Evolutionary conservation across 2,113 vertebrate genomes (phyloP), one percentile per base, ranked within the genome.

Genomic region (Tragelaphus buxtoni): DNA sequence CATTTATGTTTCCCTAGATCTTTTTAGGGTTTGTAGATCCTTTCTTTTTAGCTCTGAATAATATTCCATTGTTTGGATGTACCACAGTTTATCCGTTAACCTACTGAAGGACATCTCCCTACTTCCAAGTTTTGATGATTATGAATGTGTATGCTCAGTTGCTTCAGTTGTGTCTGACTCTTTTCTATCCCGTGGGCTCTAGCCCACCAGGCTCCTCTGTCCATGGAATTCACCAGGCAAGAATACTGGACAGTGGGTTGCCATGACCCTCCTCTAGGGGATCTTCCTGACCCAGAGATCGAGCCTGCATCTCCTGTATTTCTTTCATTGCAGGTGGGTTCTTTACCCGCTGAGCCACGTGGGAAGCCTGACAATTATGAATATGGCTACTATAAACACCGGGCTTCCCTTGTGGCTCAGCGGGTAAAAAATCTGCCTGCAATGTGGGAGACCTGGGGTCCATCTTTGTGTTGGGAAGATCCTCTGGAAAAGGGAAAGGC

Each of bases 371-470:
- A 24, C 12, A 12, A 61, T 61, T 61, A 61, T 26, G 35, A 72
- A 42, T 18, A 65, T n/a, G 16, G 35, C 69, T 74, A 26, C 17
- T n/a, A 26, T 51, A 81, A 53, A 69, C 2, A 56, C 24, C 5
- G 1, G 18, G 18, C 65, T 39, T 39, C n/a, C n/a, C n/a, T 22
- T 39, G 9, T 39, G 65, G 18, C 65, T 69, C 65, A 69, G n/a
- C 0, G 0, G 65, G 18, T 69, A 39, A 69, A 69, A n/a, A 69
- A 20, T 35, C 65, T 2, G 18, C 18, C 18, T 0, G 0, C 9
- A 69, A 22, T 39, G n/a, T 0, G 0, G 4, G 9, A 69, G 65
- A 69, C 9, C 4, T 3, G 65, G 18, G 65, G 22, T 69, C 2
- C 0, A 69, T 69, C n/a, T 18, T 4, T 39, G 9, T 39, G n/a